Conservation (phyloP, 2,113 vertebrate genomes). For the Prunella himalayana region DNA sequence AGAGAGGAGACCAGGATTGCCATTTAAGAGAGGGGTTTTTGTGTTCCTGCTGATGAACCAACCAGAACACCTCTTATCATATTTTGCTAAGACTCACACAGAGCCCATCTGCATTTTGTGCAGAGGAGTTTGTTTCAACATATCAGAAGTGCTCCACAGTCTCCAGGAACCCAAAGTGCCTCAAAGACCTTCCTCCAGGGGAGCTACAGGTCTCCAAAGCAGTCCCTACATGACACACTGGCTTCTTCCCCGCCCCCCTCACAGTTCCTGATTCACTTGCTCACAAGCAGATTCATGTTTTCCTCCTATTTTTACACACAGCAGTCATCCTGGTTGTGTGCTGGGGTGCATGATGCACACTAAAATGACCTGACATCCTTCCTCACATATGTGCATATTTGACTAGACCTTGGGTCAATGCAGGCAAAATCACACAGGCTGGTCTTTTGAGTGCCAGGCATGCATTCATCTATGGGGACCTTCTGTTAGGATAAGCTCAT, state of each 20-base stretch:
- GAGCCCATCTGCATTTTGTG: background rate
- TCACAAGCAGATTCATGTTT: background rate
- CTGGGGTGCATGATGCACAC: background rate
- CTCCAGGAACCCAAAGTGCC: background rate
- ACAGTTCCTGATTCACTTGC: background rate
- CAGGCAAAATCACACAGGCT: background rate
- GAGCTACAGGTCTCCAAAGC: background rate
- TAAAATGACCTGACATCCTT: background rate
- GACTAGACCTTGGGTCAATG: background rate
- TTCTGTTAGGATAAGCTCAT: background rate
- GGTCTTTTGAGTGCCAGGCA: background rate
- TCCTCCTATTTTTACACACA: constrained; percentile 40
- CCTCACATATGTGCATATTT: background rate
- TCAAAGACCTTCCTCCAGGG: background rate
- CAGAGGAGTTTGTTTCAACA: background rate
- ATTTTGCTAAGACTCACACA: background rate
- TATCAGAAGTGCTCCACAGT: background rate
- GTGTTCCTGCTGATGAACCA: background rate
- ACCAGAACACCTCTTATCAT: background rate
- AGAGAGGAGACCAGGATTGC: background rate
- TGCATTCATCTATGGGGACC: background rate
- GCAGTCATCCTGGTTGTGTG: background rate
- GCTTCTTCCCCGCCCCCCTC: rapidly evolving
- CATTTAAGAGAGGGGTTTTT: background rate
- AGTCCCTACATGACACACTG: rapidly evolving